phyloP scores from a whole-genome alignment of 2,888 invertebrate genomes.

The Spialia ferax region DNA sequence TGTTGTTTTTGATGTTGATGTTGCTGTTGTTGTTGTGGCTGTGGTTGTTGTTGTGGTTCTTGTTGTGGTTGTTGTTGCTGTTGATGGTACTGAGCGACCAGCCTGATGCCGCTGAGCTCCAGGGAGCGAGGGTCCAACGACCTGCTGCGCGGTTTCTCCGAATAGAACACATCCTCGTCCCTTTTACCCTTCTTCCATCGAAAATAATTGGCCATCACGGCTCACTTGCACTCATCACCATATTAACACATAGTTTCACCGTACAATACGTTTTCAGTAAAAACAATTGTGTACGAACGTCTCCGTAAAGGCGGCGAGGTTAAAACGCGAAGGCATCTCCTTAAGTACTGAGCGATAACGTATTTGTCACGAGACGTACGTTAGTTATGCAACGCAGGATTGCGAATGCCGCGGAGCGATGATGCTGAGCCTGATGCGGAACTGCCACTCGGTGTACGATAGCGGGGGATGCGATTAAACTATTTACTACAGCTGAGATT shows the following conservation, averaged over 20 bases:
- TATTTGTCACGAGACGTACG: constrained; percentile 73
- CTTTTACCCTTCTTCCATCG: constrained; percentile 89
- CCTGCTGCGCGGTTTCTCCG: constrained; percentile 89
- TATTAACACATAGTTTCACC: constrained; percentile 15
- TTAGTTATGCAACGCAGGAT: constrained; percentile 71
- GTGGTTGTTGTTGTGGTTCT: not conserved
- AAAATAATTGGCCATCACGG: constrained; percentile 89
- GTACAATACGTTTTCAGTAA: constrained; percentile 39
- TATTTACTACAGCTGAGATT: not conserved
- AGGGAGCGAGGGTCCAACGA: constrained; percentile 91
- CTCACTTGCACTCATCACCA: constrained; percentile 52
- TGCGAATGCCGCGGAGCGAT: constrained; percentile 56
- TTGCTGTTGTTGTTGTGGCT: not conserved
- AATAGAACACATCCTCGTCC: constrained; percentile 84
- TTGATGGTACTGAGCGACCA: constrained; percentile 83
- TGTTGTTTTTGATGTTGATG: too few relatives aligned
- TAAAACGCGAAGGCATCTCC: constrained; percentile 73
- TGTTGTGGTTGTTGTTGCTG: constrained; percentile 53
- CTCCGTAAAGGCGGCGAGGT: constrained; percentile 58
- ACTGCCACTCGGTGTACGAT: constrained; percentile 52
- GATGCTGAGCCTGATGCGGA: constrained; percentile 57
- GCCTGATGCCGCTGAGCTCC: constrained; percentile 89
- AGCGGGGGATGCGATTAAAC: constrained; percentile 14
- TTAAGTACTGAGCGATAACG: constrained; percentile 77
- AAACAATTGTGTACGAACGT: constrained; percentile 51